A percentile compares a stretch with the other conserved stretches of the same genome.
These are phyloP conservation scores for Lepidochitona cinerea DNA, from an alignment of 2,888 invertebrate genomes.

Conservation along the genomic window DNA sequence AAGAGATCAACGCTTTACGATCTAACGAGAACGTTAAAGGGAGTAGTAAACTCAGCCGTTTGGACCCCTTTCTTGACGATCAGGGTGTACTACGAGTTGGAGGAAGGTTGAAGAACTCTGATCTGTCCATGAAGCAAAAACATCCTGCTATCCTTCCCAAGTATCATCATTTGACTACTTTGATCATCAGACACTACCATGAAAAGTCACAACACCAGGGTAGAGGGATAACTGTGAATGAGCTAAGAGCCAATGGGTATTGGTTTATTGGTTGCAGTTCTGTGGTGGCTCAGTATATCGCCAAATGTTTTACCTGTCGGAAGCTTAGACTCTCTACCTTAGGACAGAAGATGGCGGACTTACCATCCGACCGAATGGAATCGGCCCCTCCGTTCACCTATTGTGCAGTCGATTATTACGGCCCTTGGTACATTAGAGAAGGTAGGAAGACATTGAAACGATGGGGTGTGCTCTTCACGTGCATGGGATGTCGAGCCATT, in stretches of 20 bases:
- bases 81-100: conserved; percentile 27
- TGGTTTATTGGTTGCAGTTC: conserved; percentile 55
- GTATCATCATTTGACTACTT: conserved; percentile 13
- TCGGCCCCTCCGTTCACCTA: conserved; percentile 52
- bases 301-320: conserved; percentile 55
- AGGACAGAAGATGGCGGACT: conserved; percentile 57
- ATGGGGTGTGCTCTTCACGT: conserved; percentile 58
- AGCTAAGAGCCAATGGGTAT: conserved; percentile 38
- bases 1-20: no score
- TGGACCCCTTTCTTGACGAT: conserved; percentile 2
- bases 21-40: no score
- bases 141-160: conserved; percentile 28
- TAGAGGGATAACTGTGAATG: conserved; percentile 33
- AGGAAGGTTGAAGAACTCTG: conserved; percentile 18
- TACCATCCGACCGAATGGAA: conserved; percentile 56
- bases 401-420: conserved; percentile 62
- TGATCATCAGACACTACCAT: conserved; percentile 33
- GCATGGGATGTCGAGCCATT: conserved; percentile 53
- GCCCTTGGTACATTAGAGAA: conserved; percentile 51
- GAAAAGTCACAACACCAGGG: conserved; percentile 30
- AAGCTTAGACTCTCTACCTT: conserved; percentile 32
- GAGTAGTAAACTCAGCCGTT: neutral
- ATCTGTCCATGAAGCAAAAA: conserved; percentile 8
- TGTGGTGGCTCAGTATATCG: conserved; percentile 35
- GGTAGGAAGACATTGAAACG: conserved; percentile 52